phyloP scores from a whole-genome alignment of 2,113 vertebrate genomes.

The Atherinomorus stipes region DNA sequence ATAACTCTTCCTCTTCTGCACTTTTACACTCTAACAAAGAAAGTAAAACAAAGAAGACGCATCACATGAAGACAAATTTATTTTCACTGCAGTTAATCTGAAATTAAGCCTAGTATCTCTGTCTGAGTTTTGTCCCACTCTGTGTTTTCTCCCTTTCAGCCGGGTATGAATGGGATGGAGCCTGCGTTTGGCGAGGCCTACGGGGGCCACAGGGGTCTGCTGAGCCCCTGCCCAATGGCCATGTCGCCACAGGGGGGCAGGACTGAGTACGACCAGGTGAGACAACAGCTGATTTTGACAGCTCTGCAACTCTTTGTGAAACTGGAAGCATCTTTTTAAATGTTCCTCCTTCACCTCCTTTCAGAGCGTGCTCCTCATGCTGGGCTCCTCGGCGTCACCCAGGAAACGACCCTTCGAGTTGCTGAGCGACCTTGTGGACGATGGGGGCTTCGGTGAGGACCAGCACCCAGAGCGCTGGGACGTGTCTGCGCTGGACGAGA shows the following conservation, averaged over 20 bases:
- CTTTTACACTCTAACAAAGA: too few species aligned
- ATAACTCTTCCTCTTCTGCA: too few species aligned
- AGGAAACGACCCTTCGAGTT: slow-evolving; percentile 82
- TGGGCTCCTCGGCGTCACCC: slow-evolving; percentile 79
- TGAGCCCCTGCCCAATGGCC: slow-evolving; percentile 77
- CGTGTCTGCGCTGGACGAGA: slow-evolving; percentile 81
- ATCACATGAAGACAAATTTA: too few species aligned
- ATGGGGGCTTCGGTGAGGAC: slow-evolving; percentile 78
- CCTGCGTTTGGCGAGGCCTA: slow-evolving; percentile 84
- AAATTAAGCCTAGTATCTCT: too few species aligned
- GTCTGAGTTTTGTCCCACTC: not conserved
- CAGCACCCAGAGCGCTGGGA: slow-evolving; percentile 82
- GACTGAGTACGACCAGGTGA: slow-evolving; percentile 81
- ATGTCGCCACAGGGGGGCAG: slow-evolving; percentile 80
- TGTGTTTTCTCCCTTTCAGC: slow-evolving; percentile 56
- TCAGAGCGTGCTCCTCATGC: slow-evolving; percentile 80
- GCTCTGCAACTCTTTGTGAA: too few species aligned
- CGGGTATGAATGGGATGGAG: slow-evolving; percentile 84
- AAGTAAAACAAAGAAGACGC: too few species aligned
- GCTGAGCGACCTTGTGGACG: slow-evolving; percentile 84
- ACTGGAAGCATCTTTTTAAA: too few species aligned
- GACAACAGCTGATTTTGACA: not conserved
- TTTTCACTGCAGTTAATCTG: too few species aligned
- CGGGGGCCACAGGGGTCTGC: slow-evolving; percentile 72
- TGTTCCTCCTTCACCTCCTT: not conserved